phyloP scores from a whole-genome alignment of 2,797 vertebrate genomes.

The Setipinna tenuifilis region DNA sequence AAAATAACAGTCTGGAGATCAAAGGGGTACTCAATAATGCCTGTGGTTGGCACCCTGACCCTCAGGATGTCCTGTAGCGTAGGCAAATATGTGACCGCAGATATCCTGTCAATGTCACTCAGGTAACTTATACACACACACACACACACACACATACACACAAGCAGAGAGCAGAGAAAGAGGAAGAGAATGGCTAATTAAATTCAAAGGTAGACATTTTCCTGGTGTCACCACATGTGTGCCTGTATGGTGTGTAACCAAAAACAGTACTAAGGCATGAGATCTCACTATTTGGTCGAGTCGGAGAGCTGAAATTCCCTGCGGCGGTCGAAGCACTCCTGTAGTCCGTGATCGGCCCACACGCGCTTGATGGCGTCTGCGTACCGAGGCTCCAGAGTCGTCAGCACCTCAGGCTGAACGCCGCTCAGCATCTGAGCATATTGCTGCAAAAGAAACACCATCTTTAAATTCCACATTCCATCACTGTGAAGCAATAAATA shows the following conservation, averaged over 20 bases:
- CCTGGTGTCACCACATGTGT: neutral
- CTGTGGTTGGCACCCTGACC: constrained; percentile 81
- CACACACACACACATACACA: constrained; percentile 14
- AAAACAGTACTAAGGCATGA: constrained; percentile 11
- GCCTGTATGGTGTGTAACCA: constrained; percentile 3
- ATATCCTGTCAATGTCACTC: constrained; percentile 78
- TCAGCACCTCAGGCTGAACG: constrained; percentile 69
- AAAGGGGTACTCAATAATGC: constrained; percentile 86
- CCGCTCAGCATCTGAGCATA: constrained; percentile 72
- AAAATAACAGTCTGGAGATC: constrained; percentile 79
- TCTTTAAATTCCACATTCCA: neutral
- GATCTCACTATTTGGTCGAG: constrained; percentile 85
- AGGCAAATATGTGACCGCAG: constrained; percentile 72
- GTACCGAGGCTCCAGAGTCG: constrained; percentile 69
- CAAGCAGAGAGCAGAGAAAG: neutral
- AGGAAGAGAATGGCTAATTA: too few relatives aligned
- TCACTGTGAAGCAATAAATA: neutral
- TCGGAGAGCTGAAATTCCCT: constrained; percentile 87
- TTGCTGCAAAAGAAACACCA: constrained; percentile 64
- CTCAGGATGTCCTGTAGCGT: constrained; percentile 82
- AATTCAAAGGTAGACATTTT: neutral
- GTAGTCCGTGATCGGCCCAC: constrained; percentile 82
- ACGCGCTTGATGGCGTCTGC: constrained; percentile 79
- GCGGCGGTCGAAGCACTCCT: constrained; percentile 81
- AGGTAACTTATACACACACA: constrained; percentile 75